Evolutionary conservation across 2,888 invertebrate genomes (phyloP), one percentile per base, ranked within the genome.

Genomic region (Parochlus steinenii): DNA sequence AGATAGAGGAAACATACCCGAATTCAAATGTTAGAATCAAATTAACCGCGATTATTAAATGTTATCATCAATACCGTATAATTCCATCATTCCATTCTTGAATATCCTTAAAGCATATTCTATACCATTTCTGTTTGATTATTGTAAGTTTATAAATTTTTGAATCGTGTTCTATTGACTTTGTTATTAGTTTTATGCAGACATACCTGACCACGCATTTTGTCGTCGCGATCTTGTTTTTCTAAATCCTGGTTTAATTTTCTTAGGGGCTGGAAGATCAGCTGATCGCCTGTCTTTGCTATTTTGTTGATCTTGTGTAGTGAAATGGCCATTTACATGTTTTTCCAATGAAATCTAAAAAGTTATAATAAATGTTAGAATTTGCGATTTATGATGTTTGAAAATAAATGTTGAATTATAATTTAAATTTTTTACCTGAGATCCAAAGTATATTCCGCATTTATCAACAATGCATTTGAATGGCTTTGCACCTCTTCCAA

Each of bases 401-500:
- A 15, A 28, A 14, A 8, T 28, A 6, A 28, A 15, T 28, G 12
- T 27, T 27, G 10, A 10, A 27, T 4, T 14, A 15, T n/a, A 28
- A 28, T 6, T 14, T 15, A 28, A 29, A 29, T 49, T 48, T 57
- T 61, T 54, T 67, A 85, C 85, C 77, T 83, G 83, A 41, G 82
- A 81, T 50, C 80, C 81, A 54, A 85, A 85, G 49, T 85, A 66
- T 48, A 72, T 72, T 47, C 89, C 86, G 61, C 93, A 95, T 48
- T 87, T 82, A 52, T 87, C 89, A 47, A 95, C 85, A 56, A 93
- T 92, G 62, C 93, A 95, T 50, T 83, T 76, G 65, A 87, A 92
- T 16, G 90, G 90, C 55, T 92, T 90, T 59, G 82, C 87, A 33
- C 76, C 76, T n/a, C n/a, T n/a, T 28, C 87, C 87, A 38, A 82